These are phyloP conservation scores for Hypomecis atomaria DNA, from an alignment of 2,888 invertebrate genomes.

Conservation along the genomic window DNA sequence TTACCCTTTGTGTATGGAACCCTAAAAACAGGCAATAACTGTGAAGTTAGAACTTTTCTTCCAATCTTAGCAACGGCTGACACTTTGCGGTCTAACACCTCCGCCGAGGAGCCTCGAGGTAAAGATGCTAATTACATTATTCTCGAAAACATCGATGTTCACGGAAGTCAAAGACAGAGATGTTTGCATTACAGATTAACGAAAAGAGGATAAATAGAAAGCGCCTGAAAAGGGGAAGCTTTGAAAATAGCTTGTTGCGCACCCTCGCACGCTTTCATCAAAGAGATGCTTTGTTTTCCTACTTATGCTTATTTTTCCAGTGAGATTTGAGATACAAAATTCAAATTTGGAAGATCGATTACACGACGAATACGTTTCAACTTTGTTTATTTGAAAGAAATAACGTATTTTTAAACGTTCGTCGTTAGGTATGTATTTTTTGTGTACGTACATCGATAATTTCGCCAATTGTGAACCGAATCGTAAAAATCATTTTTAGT, in stretches of 20 bases:
- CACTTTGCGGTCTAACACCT: conserved; percentile 34
- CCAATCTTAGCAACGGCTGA: conserved; percentile 1
- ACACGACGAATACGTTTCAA: neutral
- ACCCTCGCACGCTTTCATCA: conserved; percentile 1
- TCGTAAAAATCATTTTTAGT: too few relatives aligned
- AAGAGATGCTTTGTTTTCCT: conserved; percentile 5
- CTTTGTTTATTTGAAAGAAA: too few relatives aligned
- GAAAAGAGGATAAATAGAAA: conserved; percentile 34
- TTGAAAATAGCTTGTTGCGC: conserved; percentile 12
- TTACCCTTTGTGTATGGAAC: too few relatives aligned
- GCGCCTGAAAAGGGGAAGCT: conserved; percentile 23
- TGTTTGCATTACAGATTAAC: conserved; percentile 44
- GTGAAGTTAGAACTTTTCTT: neutral
- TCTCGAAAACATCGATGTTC: conserved; percentile 32
- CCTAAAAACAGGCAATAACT: too few relatives aligned
- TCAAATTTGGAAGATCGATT: too few relatives aligned
- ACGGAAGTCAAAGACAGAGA: conserved; percentile 37
- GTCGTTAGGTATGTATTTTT: too few relatives aligned
- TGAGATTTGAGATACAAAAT: neutral
- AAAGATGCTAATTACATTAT: conserved; percentile 36
- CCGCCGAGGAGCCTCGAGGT: conserved; percentile 6
- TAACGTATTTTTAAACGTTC: too few relatives aligned
- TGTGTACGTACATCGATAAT: too few relatives aligned
- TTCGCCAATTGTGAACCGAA: too few relatives aligned
- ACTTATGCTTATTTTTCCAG: neutral